These are phyloP conservation scores for Parasteatoda lunata DNA, from an alignment of 2,888 invertebrate genomes.

Conservation along the genomic window DNA sequence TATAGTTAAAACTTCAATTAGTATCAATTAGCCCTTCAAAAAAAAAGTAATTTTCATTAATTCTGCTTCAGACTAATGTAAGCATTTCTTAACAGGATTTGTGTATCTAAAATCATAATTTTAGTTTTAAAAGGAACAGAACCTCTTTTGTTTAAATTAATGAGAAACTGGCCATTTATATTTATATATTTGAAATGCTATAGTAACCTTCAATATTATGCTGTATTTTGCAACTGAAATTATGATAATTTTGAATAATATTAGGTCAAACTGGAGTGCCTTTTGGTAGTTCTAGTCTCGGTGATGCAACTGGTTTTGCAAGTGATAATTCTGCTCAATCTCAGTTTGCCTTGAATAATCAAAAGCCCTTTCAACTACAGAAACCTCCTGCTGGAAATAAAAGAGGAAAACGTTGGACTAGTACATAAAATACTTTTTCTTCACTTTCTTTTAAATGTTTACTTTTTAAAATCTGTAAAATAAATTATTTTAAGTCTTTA, in stretches of 20 bases:
- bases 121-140: no score
- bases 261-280: constrained; percentile 59
- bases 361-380: constrained; percentile 73
- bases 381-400: constrained; percentile 74
- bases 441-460: neutral
- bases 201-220: no score
- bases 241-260: neutral
- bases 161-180: no score
- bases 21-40: no score
- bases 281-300: constrained; percentile 55
- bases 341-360: constrained; percentile 49
- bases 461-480: constrained; percentile 10
- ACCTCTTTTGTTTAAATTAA: no score
- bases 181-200: no score
- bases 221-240: no score
- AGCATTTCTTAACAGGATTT: no score
- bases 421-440: constrained; percentile 34
- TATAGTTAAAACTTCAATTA: no score
- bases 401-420: constrained; percentile 72
- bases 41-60: no score
- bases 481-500: constrained; percentile 4
- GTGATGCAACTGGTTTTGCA: constrained; percentile 39
- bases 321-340: constrained; percentile 42
- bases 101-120: no score
- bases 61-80: no score